A percentile compares a stretch with the other conserved stretches of the same genome.
These are phyloP conservation scores for Tipula vernalis DNA, from an alignment of 2,888 invertebrate genomes.

Conservation along the genomic window DNA sequence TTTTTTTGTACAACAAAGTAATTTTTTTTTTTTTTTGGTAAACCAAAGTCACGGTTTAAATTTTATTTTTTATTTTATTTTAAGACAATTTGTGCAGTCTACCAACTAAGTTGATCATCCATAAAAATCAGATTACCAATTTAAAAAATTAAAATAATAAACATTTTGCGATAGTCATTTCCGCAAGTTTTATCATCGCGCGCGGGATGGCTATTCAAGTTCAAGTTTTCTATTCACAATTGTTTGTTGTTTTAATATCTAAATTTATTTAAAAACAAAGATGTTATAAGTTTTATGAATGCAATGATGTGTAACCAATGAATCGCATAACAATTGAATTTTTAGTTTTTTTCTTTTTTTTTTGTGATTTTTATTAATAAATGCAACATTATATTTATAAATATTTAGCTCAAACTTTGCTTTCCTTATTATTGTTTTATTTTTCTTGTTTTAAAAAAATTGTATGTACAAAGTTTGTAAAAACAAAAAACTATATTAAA, in stretches of 20 bases:
- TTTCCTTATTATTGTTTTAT: conserved; percentile 9
- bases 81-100: not conserved
- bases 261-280: not conserved
- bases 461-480: not conserved
- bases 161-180: not conserved
- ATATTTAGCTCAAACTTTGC: not conserved
- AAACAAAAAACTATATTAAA: not conserved
- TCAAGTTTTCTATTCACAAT: not conserved
- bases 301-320: conserved; percentile 10
- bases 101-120: not conserved
- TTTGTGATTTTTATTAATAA: not conserved
- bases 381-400: not conserved
- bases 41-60: not conserved
- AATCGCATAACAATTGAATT: not conserved
- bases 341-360: not conserved
- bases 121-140: not conserved
- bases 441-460: not conserved
- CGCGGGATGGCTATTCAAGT: not conserved
- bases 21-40: not conserved
- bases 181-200: not conserved
- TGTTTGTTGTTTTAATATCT: not conserved
- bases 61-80: not conserved
- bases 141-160: not conserved
- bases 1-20: not conserved
- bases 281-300: not conserved